Percentiles rank a stretch among this genome's conserved stretches.
Evolutionary conservation across 2,113 vertebrate species (phyloP).

Genomic region (Lipophrys pholis): DNA sequence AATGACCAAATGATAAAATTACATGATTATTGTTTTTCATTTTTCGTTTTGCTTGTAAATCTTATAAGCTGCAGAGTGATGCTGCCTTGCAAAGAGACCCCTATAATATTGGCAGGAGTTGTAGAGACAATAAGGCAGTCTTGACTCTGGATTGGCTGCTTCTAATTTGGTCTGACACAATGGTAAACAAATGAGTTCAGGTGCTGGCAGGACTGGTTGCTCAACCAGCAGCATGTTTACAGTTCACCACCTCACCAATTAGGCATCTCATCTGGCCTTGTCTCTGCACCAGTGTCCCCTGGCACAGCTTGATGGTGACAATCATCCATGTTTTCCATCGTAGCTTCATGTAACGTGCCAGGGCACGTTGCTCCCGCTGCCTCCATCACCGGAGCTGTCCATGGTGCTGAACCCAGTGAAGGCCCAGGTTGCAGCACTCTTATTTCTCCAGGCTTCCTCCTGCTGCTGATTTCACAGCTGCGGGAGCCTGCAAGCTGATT

Average conservation of each 20-base stretch:
- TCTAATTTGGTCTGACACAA: slow-evolving; percentile 16
- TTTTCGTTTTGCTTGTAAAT: neutral
- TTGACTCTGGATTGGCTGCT: neutral
- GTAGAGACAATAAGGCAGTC: neutral
- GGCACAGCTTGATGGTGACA: slow-evolving; percentile 50
- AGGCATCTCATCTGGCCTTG: slow-evolving; percentile 44
- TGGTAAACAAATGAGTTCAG: slow-evolving; percentile 44
- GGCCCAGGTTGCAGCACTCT: slow-evolving; percentile 21
- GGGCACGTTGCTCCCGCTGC: slow-evolving; percentile 22
- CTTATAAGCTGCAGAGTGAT: neutral
- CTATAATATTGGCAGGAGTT: too few relatives aligned
- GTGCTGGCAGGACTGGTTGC: slow-evolving; percentile 20
- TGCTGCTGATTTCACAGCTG: slow-evolving; percentile 6
- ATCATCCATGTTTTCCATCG: slow-evolving; percentile 30
- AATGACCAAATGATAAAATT: slow-evolving; percentile 7
- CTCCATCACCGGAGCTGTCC: slow-evolving; percentile 68
- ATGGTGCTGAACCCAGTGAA: slow-evolving; percentile 73
- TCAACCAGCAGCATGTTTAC: slow-evolving; percentile 57
- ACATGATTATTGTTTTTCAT: neutral
- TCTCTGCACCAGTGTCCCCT: slow-evolving; percentile 49
- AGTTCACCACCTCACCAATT: slow-evolving; percentile 61
- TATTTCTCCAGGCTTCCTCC: neutral
- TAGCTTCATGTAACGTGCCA: slow-evolving; percentile 20
- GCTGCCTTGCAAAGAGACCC: too few relatives aligned
- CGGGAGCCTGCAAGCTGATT: slow-evolving; percentile 1